Conservation (phyloP, 1,140 invertebrate genomes). For the Drosophila insularis region DNA sequence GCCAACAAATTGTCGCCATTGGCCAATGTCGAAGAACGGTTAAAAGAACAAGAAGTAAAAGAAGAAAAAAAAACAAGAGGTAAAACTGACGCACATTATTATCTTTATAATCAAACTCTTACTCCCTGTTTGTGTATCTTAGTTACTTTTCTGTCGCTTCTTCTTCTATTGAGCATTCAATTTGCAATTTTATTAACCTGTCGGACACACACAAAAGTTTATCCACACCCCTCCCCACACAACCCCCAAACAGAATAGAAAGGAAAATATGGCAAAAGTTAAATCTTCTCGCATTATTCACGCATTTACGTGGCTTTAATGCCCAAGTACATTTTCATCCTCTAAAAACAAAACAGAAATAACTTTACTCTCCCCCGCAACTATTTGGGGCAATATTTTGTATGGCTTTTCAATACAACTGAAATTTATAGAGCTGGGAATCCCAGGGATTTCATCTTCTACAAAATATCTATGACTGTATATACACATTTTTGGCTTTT, state of each 20-base stretch:
- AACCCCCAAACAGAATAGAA: background rate
- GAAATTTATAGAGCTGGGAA: constrained; percentile 23
- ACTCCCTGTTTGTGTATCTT: constrained; percentile 24
- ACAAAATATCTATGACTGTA: constrained; percentile 36
- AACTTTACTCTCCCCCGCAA: constrained; percentile 14
- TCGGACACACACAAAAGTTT: constrained; percentile 36
- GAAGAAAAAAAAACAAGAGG: background rate
- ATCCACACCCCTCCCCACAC: constrained; percentile 4
- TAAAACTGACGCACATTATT: constrained; percentile 48
- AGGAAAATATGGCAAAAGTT: constrained; percentile 62
- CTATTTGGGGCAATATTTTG: constrained; percentile 28
- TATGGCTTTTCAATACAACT: constrained; percentile 45
- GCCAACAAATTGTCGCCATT: constrained; percentile 74
- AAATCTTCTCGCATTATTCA: constrained; percentile 66
- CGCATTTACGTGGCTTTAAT: constrained; percentile 65
- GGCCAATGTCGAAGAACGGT: constrained; percentile 37
- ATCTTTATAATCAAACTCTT: constrained; percentile 47
- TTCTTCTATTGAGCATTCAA: constrained; percentile 50
- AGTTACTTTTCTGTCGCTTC: constrained; percentile 50
- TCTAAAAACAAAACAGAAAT: constrained; percentile 8
- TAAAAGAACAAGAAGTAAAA: constrained; percentile 18
- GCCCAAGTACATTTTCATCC: background rate
- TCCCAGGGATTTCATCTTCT: background rate
- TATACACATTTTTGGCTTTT: background rate
- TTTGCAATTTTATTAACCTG: constrained; percentile 65